Base-by-base conservation (phyloP, 2,797 vertebrate species). In the Danio choprae region DNA sequence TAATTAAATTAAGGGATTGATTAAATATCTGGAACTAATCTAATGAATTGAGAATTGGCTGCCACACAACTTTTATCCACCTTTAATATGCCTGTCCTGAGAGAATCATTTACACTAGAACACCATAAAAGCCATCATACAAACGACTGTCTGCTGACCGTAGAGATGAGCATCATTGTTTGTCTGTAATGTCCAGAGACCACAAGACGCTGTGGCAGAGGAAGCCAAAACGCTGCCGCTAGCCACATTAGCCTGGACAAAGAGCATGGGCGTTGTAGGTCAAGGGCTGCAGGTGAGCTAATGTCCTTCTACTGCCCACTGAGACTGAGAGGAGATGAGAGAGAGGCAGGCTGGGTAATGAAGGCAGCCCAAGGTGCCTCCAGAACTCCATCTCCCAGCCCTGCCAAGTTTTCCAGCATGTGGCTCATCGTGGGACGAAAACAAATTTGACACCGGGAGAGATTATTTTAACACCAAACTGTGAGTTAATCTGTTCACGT, bases 1-100 rank as follows among this genome's bases (percentile, higher is more conserved):
- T 96, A 94, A 95, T 94, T 87, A 94, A 96, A 96, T 96, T 95
- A 95, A 92, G 92, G 90, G 89, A 92, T 94, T 90, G 84, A 79
- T 89, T 90, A 88, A 89, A 87, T 86, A 87, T 85, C 88, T 91
- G 86, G 84, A 82, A 82, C 84, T 83, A 83, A 88, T 87, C 74
- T 89, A 82, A 86, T 88, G 87, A 88, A 75, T 82, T 80, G 22
- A 84, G 81, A 88, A 77, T 74, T 76, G 84, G 84, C 79, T 73
- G 74, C 79, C 81, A 64, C 80, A 82, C 84, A 85, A 86, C 88
- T 88, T 82, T 29, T 50, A 48, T 10, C 4, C 1, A n/a, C 22
- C 15, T 87, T 86, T 83, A 75, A 70, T 76, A 62, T 64, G 41
- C 38, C 77, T 76, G 40, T 63, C 68, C 15, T 15, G 77, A 81